These are phyloP conservation scores for Lagorchestes hirsutus DNA, from an alignment of 2,797 vertebrate genomes.

Conservation along the genomic window DNA sequence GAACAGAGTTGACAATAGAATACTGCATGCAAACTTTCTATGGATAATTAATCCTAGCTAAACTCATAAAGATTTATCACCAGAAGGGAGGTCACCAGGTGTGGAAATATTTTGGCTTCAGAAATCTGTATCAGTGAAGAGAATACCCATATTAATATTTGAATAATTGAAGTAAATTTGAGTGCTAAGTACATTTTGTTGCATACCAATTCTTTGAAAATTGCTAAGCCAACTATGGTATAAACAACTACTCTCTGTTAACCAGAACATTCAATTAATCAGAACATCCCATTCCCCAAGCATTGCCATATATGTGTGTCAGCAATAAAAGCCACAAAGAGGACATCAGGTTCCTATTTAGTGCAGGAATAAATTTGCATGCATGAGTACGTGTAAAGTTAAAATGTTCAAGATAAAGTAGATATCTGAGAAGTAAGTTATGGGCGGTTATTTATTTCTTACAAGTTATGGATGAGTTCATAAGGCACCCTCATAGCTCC, in stretches of 20 bases:
- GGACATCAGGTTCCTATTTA: slow-evolving; percentile 77
- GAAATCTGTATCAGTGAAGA: neutral
- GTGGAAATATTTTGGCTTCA: neutral
- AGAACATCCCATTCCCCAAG: neutral
- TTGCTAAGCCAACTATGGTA: neutral
- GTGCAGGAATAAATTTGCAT: slow-evolving; percentile 72
- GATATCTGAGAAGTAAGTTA: slow-evolving; percentile 77
- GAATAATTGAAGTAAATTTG: neutral
- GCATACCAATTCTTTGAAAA: neutral
- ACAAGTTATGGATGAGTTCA: slow-evolving; percentile 78
- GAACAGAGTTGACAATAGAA: neutral
- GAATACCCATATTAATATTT: neutral
- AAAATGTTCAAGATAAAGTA: slow-evolving; percentile 77
- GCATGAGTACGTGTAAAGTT: slow-evolving; percentile 71
- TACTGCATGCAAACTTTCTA: neutral
- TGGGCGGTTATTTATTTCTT: slow-evolving; percentile 80
- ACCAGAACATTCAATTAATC: slow-evolving; percentile 11
- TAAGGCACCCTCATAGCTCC: slow-evolving; percentile 66
- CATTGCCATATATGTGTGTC: slow-evolving; percentile 57
- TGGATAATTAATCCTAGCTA: neutral
- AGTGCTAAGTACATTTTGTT: neutral
- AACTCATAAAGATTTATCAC: neutral
- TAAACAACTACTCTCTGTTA: neutral
- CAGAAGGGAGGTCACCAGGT: neutral
- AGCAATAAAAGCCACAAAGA: slow-evolving; percentile 61